These are phyloP conservation scores for Machimus rusticus DNA, from an alignment of 2,888 invertebrate genomes.

Conservation along the genomic window DNA sequence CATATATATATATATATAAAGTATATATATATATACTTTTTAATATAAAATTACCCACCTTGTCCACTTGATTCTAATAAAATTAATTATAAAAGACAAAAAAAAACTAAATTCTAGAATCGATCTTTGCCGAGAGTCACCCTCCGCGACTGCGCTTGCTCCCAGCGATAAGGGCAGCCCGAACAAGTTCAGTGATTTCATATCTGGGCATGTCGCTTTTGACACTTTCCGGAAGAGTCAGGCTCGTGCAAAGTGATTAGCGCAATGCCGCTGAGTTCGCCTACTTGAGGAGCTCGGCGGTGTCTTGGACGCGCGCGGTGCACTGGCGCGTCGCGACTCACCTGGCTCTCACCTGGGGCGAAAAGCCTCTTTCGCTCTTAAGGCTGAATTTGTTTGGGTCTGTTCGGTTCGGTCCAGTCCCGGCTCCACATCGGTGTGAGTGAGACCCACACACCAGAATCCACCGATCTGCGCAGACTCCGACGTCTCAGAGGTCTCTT, in stretches of 20 bases:
- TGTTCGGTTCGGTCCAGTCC: not conserved
- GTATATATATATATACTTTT: not conserved
- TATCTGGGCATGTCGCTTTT: conserved; percentile 34
- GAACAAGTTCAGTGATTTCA: conserved; percentile 19
- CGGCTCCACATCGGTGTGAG: not conserved
- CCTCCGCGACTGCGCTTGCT: not conserved
- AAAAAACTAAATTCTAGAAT: not conserved
- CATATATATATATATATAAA: not conserved
- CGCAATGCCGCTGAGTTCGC: conserved; percentile 1
- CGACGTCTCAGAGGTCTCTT: not conserved
- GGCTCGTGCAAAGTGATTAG: conserved; percentile 27
- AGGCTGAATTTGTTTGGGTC: not conserved
- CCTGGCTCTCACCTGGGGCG: not conserved
- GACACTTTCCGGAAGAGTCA: conserved; percentile 39
- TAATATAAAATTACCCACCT: conserved; percentile 35
- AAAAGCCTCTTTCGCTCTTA: not conserved
- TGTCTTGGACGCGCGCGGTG: not conserved
- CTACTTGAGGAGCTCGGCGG: not conserved
- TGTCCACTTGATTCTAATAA: not conserved
- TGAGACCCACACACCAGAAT: not conserved
- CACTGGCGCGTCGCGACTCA: not conserved
- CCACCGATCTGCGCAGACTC: not conserved
- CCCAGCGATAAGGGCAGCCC: not conserved
- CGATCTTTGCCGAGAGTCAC: not conserved
- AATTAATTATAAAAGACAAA: not conserved